Conservation (phyloP, 2,888 invertebrate genomes). For the Choreutis nemorana region DNA sequence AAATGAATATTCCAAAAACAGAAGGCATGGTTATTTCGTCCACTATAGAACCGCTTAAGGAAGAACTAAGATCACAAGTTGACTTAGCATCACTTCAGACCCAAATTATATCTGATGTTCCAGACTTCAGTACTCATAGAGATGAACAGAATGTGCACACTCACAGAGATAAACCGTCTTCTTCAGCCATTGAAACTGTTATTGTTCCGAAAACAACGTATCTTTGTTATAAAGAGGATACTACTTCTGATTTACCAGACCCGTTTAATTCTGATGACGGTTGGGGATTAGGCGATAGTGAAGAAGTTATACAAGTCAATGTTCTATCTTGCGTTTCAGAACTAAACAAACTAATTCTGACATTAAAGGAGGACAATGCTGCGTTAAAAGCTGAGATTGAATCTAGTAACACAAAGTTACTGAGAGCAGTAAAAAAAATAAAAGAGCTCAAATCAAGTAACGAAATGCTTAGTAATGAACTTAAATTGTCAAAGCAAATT, state of each 20-base stretch:
- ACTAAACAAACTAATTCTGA: conserved; percentile 65
- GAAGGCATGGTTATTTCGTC: conserved; percentile 58
- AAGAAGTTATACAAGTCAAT: conserved; percentile 33
- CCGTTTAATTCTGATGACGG: conserved; percentile 55
- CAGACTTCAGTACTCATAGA: conserved; percentile 15
- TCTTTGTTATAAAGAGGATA: conserved; percentile 44
- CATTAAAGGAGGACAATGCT: conserved; percentile 66
- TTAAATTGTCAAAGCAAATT: conserved; percentile 57
- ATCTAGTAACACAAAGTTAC: conserved; percentile 72
- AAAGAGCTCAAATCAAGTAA: conserved; percentile 81
- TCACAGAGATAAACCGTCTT: conserved; percentile 10
- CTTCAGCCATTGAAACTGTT: conserved; percentile 28
- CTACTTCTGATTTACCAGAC: conserved; percentile 22
- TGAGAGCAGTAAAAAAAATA: conserved; percentile 82
- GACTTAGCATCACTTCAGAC: conserved; percentile 42
- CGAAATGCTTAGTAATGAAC: conserved; percentile 65
- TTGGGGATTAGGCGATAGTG: conserved; percentile 43
- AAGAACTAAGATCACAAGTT: conserved; percentile 21
- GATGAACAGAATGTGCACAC: conserved; percentile 16
- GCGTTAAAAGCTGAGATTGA: conserved; percentile 69
- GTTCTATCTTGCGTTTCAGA: conserved; percentile 54
- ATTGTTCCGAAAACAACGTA: conserved; percentile 65
- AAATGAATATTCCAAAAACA: conserved; percentile 61
- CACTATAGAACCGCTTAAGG: conserved; percentile 42
- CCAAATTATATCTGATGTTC: conserved; percentile 39